Evolutionary conservation across 2,113 vertebrate genomes (phyloP), one percentile per base, ranked within the genome.

Genomic region (Illadopsis cleaveri): DNA sequence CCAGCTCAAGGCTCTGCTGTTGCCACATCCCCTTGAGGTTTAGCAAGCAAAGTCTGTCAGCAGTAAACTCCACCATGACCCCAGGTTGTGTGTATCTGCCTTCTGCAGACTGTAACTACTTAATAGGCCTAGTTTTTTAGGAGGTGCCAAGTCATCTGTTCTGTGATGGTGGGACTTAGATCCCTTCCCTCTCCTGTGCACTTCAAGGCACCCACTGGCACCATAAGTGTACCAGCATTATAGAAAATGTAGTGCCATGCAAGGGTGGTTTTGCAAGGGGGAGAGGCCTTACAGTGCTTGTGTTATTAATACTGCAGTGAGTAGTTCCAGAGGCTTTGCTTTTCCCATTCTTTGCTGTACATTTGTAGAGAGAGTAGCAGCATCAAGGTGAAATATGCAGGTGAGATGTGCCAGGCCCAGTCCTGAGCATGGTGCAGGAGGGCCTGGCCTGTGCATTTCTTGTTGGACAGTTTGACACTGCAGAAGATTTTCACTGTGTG

Each of bases 401-500:
- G n/a, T 18, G 37, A n/a, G 37, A 14, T 40, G 56, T 1, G 2
- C 27, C 35, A 31, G 30, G 44, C 47, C 38, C 5, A 25, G 51
- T 27, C 31, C 66, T 60, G 27, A 31, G 7, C 7, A 4, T 6
- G 8, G 25, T 11, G 15, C 44, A 45, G 15, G 17, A 28, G 35
- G 3, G 31, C 22, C 48, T 64, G 66, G 10, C 40, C 54, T 62
- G 8, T 54, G 60, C 17, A 2, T 37, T 51, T 66, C 31, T 58
- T 58, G 1, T 17, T 38, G 31, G 14, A 47, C 65, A 69, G 28
- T 45, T 47, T 64, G 69, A 14, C 25, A 23, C 10, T 38, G 12
- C 9, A 1, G 33, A 31, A 64, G 27, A 9, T 12, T 42, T 75
- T n/a, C 11, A 15, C 17, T 69, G 22, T 0, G 2, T 38, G 20